Base-by-base conservation (phyloP, 2,888 invertebrate genomes). In the Ormia ochracea region DNA sequence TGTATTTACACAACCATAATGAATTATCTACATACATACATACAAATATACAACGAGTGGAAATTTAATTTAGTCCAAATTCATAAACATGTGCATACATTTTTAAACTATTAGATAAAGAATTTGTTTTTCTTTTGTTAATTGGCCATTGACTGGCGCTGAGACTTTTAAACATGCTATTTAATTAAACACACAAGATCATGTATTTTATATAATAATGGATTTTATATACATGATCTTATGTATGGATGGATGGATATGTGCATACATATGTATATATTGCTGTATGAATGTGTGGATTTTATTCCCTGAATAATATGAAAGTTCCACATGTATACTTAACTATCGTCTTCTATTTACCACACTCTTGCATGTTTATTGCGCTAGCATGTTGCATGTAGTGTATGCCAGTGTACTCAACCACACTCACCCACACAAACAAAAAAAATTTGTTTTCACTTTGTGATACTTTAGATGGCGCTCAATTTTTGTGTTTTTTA, bases 381-480 rank as follows among this genome's bases (percentile, higher is more conserved):
- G n/a, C n/a, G n/a, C n/a, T n/a, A n/a, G n/a, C n/a, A n/a, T n/a
- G n/a, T n/a, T 36, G 12, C n/a, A 36, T 36, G 19, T 0, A n/a
- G 19, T 54, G 33, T 54, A 33, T 3, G 6, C 48, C 41, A 26
- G n/a, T 63, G 23, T 12, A 41, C 9, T 10, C 17, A 61, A 6
- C n/a, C 23, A 33, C n/a, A 21, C 23, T n/a, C n/a, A n/a, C n/a
- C n/a, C n/a, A n/a, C n/a, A n/a, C n/a, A n/a, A n/a, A n/a, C n/a
- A n/a, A n/a, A n/a, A n/a, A 56, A 7, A 56, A 23, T 63, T 65
- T 65, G 48, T 73, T 48, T 65, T 65, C 48, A 74, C 56, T 48
- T 58, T 65, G 56, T 50, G 48, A 66, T 74, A 66, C 58, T 74
- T 72, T 74, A 58, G 78, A 74, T 74, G 78, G 69, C 78, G 78